Percentiles rank a stretch among this genome's conserved stretches.
These are phyloP conservation scores for Pemphredon lugubris DNA, from an alignment of 2,888 invertebrate genomes.

Conservation along the genomic window DNA sequence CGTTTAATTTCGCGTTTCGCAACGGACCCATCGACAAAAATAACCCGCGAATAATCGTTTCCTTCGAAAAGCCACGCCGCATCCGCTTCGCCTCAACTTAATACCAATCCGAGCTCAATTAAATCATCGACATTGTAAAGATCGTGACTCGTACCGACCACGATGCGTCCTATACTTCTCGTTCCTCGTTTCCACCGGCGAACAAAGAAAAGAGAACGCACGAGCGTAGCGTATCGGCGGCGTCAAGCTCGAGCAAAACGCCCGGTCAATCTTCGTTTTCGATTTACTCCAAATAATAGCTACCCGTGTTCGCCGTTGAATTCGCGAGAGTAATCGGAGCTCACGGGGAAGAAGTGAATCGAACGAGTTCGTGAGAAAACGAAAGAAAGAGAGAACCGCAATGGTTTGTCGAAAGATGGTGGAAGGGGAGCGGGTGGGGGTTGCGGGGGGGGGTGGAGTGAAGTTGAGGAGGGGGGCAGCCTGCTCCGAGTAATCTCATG, in stretches of 20 bases:
- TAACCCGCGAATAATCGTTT: no score
- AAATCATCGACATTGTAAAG: no score
- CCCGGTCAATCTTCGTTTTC: slow-evolving; percentile 23
- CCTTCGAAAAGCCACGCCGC: no score
- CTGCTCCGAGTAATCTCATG: slow-evolving; percentile 40
- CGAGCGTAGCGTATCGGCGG: neutral
- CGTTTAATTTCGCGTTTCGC: no score
- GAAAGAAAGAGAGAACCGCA: slow-evolving; percentile 31
- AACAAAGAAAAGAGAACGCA: neutral
- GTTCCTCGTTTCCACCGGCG: neutral
- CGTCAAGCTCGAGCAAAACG: neutral
- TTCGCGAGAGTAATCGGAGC: slow-evolving; percentile 13
- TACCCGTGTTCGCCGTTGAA: slow-evolving; percentile 42
- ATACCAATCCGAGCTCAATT: no score
- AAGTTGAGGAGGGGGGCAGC: neutral
- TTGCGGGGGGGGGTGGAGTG: neutral
- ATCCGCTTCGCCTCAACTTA: no score
- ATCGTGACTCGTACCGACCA: no score
- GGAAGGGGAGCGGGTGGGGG: neutral
- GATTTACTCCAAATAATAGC: slow-evolving; percentile 37
- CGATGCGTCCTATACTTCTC: no score
- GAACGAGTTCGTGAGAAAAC: slow-evolving; percentile 1
- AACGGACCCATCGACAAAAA: no score
- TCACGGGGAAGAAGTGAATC: slow-evolving; percentile 36
- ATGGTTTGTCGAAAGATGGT: slow-evolving; percentile 25